phyloP scores from a whole-genome alignment of 2,113 vertebrate species.

The Colinus virginianus region DNA sequence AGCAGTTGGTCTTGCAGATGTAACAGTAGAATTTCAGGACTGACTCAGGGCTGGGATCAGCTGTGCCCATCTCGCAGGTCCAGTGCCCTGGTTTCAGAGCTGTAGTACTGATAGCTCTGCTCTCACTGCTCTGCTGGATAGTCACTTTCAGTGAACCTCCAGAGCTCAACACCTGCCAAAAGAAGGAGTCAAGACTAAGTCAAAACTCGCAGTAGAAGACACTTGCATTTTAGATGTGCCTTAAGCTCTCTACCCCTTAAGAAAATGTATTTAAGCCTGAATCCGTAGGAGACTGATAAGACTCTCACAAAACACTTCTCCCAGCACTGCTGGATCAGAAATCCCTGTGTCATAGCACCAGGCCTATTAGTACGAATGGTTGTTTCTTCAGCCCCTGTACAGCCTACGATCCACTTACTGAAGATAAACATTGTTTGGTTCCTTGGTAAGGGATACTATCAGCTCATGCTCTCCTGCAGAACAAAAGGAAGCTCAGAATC shows the following conservation, averaged over 20 bases:
- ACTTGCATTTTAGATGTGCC: not conserved
- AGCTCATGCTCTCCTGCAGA: not conserved
- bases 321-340: not conserved
- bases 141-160: conserved; percentile 93
- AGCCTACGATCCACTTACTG: not conserved
- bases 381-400: not conserved
- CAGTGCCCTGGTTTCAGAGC: conserved; percentile 68
- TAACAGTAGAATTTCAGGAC: conserved; percentile 93
- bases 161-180: conserved; percentile 81
- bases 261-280: not conserved
- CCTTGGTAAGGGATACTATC: not conserved
- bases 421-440: not conserved
- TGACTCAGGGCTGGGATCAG: conserved; percentile 55
- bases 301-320: not conserved
- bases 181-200: not conserved
- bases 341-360: not conserved
- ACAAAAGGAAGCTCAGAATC: not conserved
- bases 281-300: not conserved
- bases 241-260: not conserved
- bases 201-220: not conserved
- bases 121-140: conserved; percentile 92
- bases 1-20: conserved; percentile 92
- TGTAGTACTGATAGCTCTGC: conserved; percentile 88
- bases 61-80: conserved; percentile 28
- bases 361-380: not conserved